Conservation (phyloP, 2,888 invertebrate genomes). For the Drosophila pseudotakahashii region DNA sequence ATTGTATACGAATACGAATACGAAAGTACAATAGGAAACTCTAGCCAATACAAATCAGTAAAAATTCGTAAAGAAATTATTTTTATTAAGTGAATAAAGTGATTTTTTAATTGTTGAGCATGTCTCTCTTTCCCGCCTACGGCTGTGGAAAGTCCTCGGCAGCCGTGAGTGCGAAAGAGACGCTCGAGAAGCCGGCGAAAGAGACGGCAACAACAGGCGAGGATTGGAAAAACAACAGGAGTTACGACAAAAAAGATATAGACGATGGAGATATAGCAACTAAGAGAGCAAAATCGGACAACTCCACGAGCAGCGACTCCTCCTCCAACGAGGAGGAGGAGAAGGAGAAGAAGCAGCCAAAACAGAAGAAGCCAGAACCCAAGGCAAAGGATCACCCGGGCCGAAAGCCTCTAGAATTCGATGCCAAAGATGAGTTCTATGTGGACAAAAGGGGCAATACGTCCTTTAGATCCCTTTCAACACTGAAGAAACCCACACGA, state of each 20-base stretch:
- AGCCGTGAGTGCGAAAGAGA: not conserved
- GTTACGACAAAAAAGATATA: not conserved
- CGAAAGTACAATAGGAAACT: too few relatives aligned
- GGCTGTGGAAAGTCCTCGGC: not conserved
- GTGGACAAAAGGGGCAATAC: conserved; percentile 86
- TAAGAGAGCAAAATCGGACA: not conserved
- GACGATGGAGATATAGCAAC: not conserved
- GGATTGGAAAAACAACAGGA: conserved; percentile 21
- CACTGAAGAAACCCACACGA: conserved; percentile 87
- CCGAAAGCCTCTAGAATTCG: conserved; percentile 65
- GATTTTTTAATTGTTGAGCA: not conserved
- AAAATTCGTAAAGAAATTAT: too few relatives aligned
- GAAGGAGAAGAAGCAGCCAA: not conserved
- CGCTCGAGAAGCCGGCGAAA: not conserved
- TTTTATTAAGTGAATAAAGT: too few relatives aligned
- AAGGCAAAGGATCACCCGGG: not conserved
- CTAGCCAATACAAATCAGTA: too few relatives aligned
- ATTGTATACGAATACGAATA: too few relatives aligned
- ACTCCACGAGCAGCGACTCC: not conserved
- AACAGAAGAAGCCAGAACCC: not conserved
- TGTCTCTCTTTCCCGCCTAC: conserved; percentile 26
- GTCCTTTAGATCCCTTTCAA: conserved; percentile 87
- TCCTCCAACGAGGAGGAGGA: not conserved
- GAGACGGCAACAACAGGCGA: not conserved
- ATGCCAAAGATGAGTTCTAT: conserved; percentile 85